Base-by-base conservation (phyloP, 2,888 invertebrate species). In the Macroteleia sp. region DNA sequence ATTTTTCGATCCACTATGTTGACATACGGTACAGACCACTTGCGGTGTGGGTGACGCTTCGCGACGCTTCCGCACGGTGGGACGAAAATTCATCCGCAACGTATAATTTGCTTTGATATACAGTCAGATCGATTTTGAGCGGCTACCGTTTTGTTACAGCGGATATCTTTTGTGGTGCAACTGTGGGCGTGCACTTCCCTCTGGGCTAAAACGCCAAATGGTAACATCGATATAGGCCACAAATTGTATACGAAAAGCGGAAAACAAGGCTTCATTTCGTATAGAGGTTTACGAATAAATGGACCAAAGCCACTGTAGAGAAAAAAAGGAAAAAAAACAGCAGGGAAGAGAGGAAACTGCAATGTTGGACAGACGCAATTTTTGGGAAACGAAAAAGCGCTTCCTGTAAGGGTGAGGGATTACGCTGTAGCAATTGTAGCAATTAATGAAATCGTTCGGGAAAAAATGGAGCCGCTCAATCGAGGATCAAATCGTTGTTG, bases 151-250 rank as follows among this genome's bases (percentile, higher is more conserved):
- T 90, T 85, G 89, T 89, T 88, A 90, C 86, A 87, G 88, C 90
- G 88, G 90, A 90, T 89, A 90, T 90, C 89, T 90, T 90, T 90
- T 90, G 90, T 90, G 88, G 86, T 83, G 85, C 86, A 85, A 83
- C 83, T 88, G 88, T 89, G 90, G 90, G 90, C 90, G 90, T 88
- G 83, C 84, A 87, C 87, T 87, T 87, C 86, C 85, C 87, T 82
- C 78, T 76, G 86, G 89, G 88, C 87, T 85, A 86, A 87, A 90
- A 87, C 85, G 86, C 90, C 90, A 90, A 89, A 88, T 89, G 88
- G 88, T 88, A 87, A 87, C 86, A 83, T 83, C 83, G 80, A 81
- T 82, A 81, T 77, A 81, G 66, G 67, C 79, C 81, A 81, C 81
- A 79, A 81, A 81, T 79, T 81, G 80, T 82, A 64, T 81, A 80